A percentile compares a stretch with the other conserved stretches of the same genome.
Evolutionary conservation across 1,140 invertebrate species (phyloP).

Genomic region (Patella vulgata): DNA sequence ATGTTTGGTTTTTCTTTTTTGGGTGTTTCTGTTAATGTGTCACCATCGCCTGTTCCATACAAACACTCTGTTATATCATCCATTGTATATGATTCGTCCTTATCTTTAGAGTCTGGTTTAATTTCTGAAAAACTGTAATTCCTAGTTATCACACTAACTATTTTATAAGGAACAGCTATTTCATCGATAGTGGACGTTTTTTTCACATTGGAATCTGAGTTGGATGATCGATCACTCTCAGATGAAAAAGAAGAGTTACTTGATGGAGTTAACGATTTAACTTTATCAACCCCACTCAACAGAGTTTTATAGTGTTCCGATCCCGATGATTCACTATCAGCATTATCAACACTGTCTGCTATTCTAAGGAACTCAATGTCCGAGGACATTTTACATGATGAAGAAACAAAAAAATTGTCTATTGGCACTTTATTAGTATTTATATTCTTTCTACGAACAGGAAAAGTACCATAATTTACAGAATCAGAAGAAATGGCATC

Average conservation of each 20-base stretch:
- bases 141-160: slow-evolving; percentile 16
- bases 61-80: slow-evolving; percentile 28
- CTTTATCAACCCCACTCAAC: not conserved
- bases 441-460: slow-evolving; percentile 38
- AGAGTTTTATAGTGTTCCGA: slow-evolving; percentile 3
- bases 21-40: no score
- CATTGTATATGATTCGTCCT: slow-evolving; percentile 13
- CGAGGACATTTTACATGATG: not conserved
- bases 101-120: slow-evolving; percentile 7
- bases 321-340: slow-evolving; percentile 9
- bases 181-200: not conserved
- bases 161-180: slow-evolving; percentile 16
- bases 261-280: slow-evolving; percentile 5
- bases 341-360: slow-evolving; percentile 10
- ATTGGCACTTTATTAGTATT: slow-evolving; percentile 26
- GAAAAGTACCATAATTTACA: slow-evolving; percentile 53
- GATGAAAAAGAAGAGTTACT: slow-evolving; percentile 4
- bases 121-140: slow-evolving; percentile 2
- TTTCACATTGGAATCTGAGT: not conserved
- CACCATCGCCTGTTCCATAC: slow-evolving; percentile 9
- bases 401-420: slow-evolving; percentile 29
- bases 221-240: not conserved
- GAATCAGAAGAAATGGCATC: slow-evolving; percentile 28
- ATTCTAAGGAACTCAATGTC: slow-evolving; percentile 14
- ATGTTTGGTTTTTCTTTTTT: no score